Percentiles rank a stretch among this genome's conserved stretches.
These are phyloP conservation scores for Apeltes quadracus DNA, from an alignment of 2,113 vertebrate species.

Conservation along the genomic window DNA sequence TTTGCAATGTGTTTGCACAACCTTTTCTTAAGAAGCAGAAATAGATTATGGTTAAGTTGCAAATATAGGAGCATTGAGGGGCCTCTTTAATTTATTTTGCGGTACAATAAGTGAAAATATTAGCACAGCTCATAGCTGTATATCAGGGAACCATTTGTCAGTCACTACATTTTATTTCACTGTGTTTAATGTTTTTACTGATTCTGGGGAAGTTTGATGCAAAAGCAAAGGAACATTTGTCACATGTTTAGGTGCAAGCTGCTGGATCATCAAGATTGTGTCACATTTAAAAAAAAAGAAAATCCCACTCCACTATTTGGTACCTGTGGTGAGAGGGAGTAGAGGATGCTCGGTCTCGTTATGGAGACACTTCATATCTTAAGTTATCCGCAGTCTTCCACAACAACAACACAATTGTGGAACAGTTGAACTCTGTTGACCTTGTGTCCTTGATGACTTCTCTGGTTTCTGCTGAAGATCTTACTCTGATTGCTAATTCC, in stretches of 20 bases:
- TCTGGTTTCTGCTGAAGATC: conserved; percentile 44
- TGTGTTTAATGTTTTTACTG: conserved; percentile 2
- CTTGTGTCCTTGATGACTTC: conserved; percentile 17
- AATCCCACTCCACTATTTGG: conserved; percentile 30
- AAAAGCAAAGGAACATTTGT: conserved; percentile 13
- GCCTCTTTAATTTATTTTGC: too few relatives aligned
- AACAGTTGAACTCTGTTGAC: conserved; percentile 45
- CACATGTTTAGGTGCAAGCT: conserved; percentile 30
- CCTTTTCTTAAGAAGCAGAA: too few relatives aligned
- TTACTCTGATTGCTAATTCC: conserved; percentile 45
- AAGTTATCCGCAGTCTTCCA: not conserved
- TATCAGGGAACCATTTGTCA: too few relatives aligned
- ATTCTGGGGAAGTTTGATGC: conserved; percentile 16
- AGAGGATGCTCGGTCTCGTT: conserved; percentile 21
- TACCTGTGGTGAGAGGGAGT: conserved; percentile 26
- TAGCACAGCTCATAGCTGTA: too few relatives aligned
- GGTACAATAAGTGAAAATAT: too few relatives aligned
- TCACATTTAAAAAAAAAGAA: conserved; percentile 19
- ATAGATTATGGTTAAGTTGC: too few relatives aligned
- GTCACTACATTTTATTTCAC: not conserved
- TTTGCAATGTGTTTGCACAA: not conserved
- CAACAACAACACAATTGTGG: not conserved
- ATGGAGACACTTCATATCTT: conserved; percentile 4
- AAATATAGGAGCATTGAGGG: too few relatives aligned
- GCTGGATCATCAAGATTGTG: conserved; percentile 29